A percentile compares a stretch with the other conserved stretches of the same genome.
Evolutionary conservation across 2,888 invertebrate genomes (phyloP).

Genomic region (Cerastis rubricosa): DNA sequence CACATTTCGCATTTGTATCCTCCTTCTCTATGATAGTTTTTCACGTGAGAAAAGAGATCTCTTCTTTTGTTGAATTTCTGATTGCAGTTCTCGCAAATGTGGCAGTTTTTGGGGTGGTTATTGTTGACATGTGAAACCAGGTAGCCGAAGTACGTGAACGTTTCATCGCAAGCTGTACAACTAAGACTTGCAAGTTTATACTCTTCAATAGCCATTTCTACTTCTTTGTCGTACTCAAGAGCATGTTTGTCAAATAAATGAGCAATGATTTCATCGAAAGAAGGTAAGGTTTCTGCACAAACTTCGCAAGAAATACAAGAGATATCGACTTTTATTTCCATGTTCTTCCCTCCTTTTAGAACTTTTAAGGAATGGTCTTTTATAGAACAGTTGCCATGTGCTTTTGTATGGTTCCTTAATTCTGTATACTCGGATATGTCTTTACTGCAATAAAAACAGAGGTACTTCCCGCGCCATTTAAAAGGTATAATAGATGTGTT

Average conservation of each 20-base stretch:
- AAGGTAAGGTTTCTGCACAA: constrained; percentile 76
- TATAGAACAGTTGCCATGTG: constrained; percentile 83
- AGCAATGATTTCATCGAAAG: constrained; percentile 76
- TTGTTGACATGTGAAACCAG: constrained; percentile 86
- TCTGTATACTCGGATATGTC: constrained; percentile 80
- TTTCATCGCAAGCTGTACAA: constrained; percentile 81
- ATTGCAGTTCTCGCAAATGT: constrained; percentile 85
- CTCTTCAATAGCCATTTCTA: constrained; percentile 87
- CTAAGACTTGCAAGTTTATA: constrained; percentile 81
- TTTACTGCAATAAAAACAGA: constrained; percentile 88
- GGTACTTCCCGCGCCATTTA: constrained; percentile 88
- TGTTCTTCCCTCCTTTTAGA: constrained; percentile 85
- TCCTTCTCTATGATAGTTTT: constrained; percentile 87
- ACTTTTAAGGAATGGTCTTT: constrained; percentile 85
- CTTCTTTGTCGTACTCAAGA: constrained; percentile 80
- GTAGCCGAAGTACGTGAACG: constrained; percentile 85
- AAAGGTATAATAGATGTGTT: constrained; percentile 86
- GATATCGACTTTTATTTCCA: constrained; percentile 87
- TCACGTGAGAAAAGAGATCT: constrained; percentile 86
- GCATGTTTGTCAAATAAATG: constrained; percentile 82
- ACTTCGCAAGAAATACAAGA: constrained; percentile 82
- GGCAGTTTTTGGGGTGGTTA: constrained; percentile 85
- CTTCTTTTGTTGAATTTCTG: constrained; percentile 87
- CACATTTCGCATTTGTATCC: constrained; percentile 85
- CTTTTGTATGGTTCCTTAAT: constrained; percentile 82